Evolutionary conservation across 2,113 vertebrate genomes (phyloP).

Genomic region (Erythrocercus mccallii): DNA sequence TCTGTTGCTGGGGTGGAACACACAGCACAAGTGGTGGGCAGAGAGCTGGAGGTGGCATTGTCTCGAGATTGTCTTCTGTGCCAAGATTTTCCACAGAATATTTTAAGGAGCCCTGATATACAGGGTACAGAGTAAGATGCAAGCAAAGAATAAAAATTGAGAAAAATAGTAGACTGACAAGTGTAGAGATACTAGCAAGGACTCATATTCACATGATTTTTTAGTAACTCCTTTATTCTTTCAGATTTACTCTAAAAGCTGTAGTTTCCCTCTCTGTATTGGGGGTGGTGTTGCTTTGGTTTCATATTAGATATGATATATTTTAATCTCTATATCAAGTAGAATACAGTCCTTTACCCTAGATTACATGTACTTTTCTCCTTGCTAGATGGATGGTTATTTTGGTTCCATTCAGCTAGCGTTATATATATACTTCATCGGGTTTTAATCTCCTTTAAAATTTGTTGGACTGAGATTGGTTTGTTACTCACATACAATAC

Average conservation of each 20-base stretch:
- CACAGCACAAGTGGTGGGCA: not conserved
- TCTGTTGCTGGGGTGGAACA: not conserved
- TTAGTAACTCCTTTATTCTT: not conserved
- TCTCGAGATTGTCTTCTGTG: not conserved
- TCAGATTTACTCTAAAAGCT: not conserved
- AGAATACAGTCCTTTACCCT: not conserved
- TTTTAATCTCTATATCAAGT: not conserved
- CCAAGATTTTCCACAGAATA: not conserved
- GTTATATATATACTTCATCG: fast-evolving
- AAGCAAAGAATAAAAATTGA: not conserved
- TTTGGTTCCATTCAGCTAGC: not conserved
- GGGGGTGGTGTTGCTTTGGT: not conserved
- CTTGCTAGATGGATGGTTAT: not conserved
- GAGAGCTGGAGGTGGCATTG: not conserved
- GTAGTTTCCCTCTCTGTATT: not conserved
- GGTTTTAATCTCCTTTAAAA: not conserved
- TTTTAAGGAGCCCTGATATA: not conserved
- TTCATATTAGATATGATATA: not conserved
- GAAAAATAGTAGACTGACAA: not conserved
- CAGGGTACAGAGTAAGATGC: not conserved
- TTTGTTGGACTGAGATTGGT: not conserved
- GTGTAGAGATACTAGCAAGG: not conserved
- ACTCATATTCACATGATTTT: not conserved
- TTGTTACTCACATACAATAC: not conserved
- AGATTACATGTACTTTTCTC: not conserved